Percentiles rank a stretch among this genome's conserved stretches.
These are phyloP conservation scores for Helogale parvula DNA, from an alignment of 2,113 vertebrate species.

Conservation along the genomic window DNA sequence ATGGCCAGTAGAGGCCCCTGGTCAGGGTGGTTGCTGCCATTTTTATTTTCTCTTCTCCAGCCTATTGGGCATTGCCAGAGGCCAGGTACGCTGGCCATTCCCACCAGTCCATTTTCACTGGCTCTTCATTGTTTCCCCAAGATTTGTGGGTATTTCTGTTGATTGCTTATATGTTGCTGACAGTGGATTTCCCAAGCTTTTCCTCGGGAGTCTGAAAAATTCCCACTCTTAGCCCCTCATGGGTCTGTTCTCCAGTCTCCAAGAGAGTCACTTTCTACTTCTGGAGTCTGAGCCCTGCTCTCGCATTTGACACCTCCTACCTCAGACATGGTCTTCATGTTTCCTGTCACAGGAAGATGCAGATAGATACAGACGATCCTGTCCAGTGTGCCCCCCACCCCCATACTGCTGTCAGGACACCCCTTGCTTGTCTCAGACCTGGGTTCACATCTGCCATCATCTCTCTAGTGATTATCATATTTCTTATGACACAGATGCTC, in stretches of 20 bases:
- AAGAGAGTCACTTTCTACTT: too few relatives aligned
- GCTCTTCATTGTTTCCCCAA: rapidly evolving
- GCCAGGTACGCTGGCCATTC: rapidly evolving
- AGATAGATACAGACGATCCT: background rate
- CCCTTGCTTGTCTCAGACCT: too few relatives aligned
- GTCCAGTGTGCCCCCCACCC: background rate
- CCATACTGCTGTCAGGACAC: rapidly evolving
- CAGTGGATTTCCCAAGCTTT: too few relatives aligned
- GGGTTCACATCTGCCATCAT: background rate
- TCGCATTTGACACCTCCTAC: background rate
- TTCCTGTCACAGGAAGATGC: background rate
- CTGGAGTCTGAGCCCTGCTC: background rate
- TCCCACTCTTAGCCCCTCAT: too few relatives aligned
- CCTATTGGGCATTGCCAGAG: too few relatives aligned
- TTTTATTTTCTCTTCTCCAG: background rate
- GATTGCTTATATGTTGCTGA: too few relatives aligned
- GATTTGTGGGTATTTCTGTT: background rate
- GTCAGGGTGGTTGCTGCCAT: rapidly evolving
- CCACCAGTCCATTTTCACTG: rapidly evolving
- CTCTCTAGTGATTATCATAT: background rate
- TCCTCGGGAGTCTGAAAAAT: background rate
- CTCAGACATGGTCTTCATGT: rapidly evolving
- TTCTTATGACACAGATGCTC: background rate
- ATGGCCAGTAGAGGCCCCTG: too few relatives aligned
- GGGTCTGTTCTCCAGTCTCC: background rate